phyloP scores from a whole-genome alignment of 2,113 vertebrate species.

The Syngnathus floridae region DNA sequence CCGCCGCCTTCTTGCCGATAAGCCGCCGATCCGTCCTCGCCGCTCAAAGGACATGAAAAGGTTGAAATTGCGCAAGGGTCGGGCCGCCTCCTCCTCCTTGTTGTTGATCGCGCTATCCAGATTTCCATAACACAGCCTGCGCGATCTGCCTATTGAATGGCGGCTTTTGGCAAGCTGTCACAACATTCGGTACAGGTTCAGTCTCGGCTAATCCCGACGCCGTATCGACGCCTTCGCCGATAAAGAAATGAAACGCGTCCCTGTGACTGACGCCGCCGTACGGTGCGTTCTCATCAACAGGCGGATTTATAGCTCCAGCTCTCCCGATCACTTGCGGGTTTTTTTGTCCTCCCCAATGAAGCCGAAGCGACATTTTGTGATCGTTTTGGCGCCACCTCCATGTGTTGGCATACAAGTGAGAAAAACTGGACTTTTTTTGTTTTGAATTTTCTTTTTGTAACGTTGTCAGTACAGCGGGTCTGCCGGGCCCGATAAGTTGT shows the following conservation, averaged over 20 bases:
- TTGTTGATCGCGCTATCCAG: slow-evolving; percentile 42
- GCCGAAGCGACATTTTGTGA: too few species aligned
- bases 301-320: neutral
- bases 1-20: slow-evolving; percentile 39
- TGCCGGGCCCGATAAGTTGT: too few species aligned
- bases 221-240: neutral
- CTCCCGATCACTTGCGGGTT: too few species aligned
- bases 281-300: too few species aligned
- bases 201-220: slow-evolving; percentile 11
- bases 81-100: slow-evolving; percentile 29
- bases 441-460: too few species aligned
- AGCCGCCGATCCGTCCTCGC: slow-evolving; percentile 47
- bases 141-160: slow-evolving; percentile 35
- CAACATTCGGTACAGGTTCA: slow-evolving; percentile 21
- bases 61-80: slow-evolving; percentile 49
- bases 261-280: neutral
- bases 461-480: too few species aligned
- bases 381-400: too few species aligned
- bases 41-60: slow-evolving; percentile 65
- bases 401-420: too few species aligned
- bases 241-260: neutral
- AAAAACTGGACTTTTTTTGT: too few species aligned
- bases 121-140: slow-evolving; percentile 61
- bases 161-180: slow-evolving; percentile 25
- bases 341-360: too few species aligned